Evolutionary conservation across 2,888 invertebrate genomes (phyloP).

Genomic region (Plebejus argus): DNA sequence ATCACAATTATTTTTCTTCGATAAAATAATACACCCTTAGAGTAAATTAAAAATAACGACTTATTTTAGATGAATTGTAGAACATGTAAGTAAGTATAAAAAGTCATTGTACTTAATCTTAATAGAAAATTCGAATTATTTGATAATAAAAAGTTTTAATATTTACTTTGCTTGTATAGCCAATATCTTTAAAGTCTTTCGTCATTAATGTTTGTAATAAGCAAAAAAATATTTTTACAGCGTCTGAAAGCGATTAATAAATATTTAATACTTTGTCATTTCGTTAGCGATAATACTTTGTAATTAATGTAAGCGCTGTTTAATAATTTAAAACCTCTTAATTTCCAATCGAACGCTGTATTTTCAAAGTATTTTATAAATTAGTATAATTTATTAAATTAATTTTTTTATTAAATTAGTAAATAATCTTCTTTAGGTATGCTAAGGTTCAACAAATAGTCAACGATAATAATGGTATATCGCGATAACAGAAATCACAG

Average conservation of each 20-base stretch:
- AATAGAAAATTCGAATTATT: background rate
- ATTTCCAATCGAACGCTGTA: background rate
- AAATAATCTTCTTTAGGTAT: background rate
- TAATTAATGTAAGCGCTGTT: background rate
- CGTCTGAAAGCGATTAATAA: background rate
- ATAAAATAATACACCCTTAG: background rate
- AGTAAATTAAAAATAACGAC: background rate
- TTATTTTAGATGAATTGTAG: background rate
- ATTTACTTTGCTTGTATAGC: background rate
- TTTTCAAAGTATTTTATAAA: background rate
- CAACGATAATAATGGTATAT: background rate
- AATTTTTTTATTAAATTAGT: constrained; percentile 5
- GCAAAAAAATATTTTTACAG: background rate
- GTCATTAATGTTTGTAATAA: background rate
- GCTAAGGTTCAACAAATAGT: background rate
- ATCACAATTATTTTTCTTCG: constrained; percentile 25
- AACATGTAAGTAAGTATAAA: background rate
- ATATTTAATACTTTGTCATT: background rate
- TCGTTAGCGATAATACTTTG: background rate
- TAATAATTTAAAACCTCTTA: background rate
- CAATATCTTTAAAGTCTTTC: background rate
- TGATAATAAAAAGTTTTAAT: too few species aligned
- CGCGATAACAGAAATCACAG: constrained; percentile 5
- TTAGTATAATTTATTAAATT: constrained; percentile 23
- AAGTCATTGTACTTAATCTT: background rate